These are phyloP conservation scores for Oenanthe melanoleuca DNA, from an alignment of 2,113 vertebrate species.

Conservation along the genomic window DNA sequence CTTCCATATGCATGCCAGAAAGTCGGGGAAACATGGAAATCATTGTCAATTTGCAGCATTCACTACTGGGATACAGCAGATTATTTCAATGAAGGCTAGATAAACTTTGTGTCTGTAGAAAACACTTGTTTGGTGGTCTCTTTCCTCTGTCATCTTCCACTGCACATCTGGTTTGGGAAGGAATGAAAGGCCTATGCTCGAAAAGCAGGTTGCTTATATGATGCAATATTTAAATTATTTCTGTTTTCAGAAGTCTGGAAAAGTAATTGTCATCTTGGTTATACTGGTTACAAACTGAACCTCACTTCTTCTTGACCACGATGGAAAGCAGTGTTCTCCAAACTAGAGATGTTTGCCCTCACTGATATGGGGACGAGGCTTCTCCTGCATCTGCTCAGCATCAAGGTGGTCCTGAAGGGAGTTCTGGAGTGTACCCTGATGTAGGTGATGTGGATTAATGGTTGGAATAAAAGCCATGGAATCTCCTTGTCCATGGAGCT, in stretches of 20 bases:
- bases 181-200: background rate
- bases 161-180: conserved; percentile 13
- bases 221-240: conserved; percentile 26
- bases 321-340: background rate
- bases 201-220: conserved; percentile 29
- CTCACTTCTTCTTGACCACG: background rate
- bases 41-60: background rate
- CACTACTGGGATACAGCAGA: background rate
- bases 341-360: background rate
- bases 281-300: background rate
- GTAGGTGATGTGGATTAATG: fast-evolving
- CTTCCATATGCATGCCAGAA: conserved; percentile 24
- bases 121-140: conserved; percentile 13
- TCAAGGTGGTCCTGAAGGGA: background rate
- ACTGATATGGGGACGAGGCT: background rate
- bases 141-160: background rate
- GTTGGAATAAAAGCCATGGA: background rate
- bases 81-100: background rate
- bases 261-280: background rate
- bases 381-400: background rate
- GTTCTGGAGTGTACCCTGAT: fast-evolving
- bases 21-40: conserved; percentile 14
- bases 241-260: background rate
- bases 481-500: background rate
- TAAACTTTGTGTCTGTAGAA: background rate